Evolutionary conservation across 2,113 vertebrate species (phyloP).

Genomic region (Anhinga anhinga): DNA sequence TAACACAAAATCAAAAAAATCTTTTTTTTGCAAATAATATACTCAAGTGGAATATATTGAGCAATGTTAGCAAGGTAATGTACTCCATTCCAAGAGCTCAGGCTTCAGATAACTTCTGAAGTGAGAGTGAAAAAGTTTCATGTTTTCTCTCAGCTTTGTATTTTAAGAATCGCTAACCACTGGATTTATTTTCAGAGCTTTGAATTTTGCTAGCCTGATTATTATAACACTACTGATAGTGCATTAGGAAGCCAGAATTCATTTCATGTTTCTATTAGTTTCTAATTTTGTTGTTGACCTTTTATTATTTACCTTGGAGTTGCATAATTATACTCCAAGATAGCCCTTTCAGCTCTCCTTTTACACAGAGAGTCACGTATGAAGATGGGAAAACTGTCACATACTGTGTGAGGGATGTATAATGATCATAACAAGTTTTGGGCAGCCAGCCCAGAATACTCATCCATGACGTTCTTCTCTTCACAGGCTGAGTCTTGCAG

Average conservation of each 20-base stretch:
- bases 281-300: neutral
- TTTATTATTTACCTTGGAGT: neutral
- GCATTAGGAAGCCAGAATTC: neutral
- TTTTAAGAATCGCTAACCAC: neutral
- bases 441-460: neutral
- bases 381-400: neutral
- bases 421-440: neutral
- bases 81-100: neutral
- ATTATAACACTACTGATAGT: neutral
- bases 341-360: neutral
- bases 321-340: neutral
- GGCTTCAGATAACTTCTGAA: neutral
- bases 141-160: neutral
- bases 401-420: neutral
- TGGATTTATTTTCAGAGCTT: neutral
- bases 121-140: neutral
- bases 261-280: neutral
- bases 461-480: neutral
- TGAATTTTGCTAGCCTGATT: neutral
- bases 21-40: no score
- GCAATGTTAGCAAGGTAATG: neutral
- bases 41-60: no score
- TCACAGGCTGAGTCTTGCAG: neutral
- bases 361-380: neutral
- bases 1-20: no score